Conservation (phyloP, 2,113 vertebrate genomes). For the Microcebus tavaratra region DNA sequence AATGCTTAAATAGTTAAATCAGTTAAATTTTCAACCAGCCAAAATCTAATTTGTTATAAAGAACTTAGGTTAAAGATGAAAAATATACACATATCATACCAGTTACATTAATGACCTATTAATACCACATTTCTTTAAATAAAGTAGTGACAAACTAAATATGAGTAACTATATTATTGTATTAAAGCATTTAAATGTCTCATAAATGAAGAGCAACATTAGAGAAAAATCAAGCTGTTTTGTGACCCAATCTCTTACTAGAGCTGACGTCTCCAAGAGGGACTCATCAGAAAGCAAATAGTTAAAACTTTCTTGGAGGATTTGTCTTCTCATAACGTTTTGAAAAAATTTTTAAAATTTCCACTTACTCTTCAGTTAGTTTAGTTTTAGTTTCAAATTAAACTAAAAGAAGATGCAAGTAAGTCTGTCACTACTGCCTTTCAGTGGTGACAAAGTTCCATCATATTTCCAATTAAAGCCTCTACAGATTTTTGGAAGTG, state of each 20-base stretch:
- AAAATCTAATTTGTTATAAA: slow-evolving; percentile 1
- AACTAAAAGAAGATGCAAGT: background rate
- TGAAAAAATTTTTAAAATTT: slow-evolving; percentile 43
- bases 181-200: slow-evolving; percentile 33
- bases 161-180: background rate
- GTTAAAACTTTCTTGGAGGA: slow-evolving; percentile 46
- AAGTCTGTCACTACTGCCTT: background rate
- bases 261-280: background rate
- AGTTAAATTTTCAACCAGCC: background rate
- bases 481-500: slow-evolving; percentile 41
- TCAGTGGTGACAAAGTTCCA: background rate
- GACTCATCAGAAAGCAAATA: background rate
- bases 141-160: slow-evolving; percentile 38
- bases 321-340: slow-evolving; percentile 24
- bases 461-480: slow-evolving; percentile 34
- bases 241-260: slow-evolving; percentile 8
- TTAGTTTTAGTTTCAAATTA: slow-evolving; percentile 55
- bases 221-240: slow-evolving; percentile 38
- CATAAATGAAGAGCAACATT: slow-evolving; percentile 20
- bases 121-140: slow-evolving; percentile 20
- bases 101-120: background rate
- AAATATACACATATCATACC: background rate
- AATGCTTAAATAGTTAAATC: background rate
- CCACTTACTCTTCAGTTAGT: slow-evolving; percentile 29
- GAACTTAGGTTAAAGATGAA: background rate